Base-by-base conservation (phyloP, 1,140 invertebrate species). In the Drosophila repletoides region DNA sequence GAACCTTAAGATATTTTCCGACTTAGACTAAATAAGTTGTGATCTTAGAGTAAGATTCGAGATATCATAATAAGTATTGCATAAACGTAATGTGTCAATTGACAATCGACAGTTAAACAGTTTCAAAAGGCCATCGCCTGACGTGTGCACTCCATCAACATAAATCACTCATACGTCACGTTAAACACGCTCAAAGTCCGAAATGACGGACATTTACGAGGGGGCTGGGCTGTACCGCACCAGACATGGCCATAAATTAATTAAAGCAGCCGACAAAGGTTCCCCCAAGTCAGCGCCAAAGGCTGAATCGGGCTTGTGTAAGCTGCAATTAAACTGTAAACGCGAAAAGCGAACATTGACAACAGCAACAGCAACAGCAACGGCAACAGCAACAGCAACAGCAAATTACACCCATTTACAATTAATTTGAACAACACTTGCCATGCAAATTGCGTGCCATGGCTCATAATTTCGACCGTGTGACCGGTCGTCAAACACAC, bases 351-450 rank as follows among this genome's bases (percentile, higher is more conserved):
- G 69, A 77, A 66, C 64, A 40, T 14, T 21, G 29, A 15, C 48
- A 38, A 15, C 17, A 22, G 38, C 48, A 26, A 28, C 15, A 33
- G 10, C 48, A 31, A 12, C 34, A 5, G 24, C 36, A 45, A 34
- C 21, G 12, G 31, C 9, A 15, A 6, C 1, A 6, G 34, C 41
- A 41, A 17, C 15, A 34, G 10, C 49, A 36, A 10, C 49, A 71
- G 74, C 79, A 83, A 83, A 83, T 83, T 83, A 83, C 79, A 84
- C 79, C 79, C 79, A 83, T 83, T 83, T 83, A 83, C 79, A 83
- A 83, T 83, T 83, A 83, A 83, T 83, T 83, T 83, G 69, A 84
- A 74, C 79, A 83, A 84, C 74, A 84, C 70, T 83, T 68, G 70
- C 70, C 79, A 71, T 67, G 79, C 80, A 84, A 84, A 84, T 84